Evolutionary conservation across 2,888 invertebrate species (phyloP), one percentile per base, ranked within the genome.

Genomic region (Euplagia quadripunctaria): DNA sequence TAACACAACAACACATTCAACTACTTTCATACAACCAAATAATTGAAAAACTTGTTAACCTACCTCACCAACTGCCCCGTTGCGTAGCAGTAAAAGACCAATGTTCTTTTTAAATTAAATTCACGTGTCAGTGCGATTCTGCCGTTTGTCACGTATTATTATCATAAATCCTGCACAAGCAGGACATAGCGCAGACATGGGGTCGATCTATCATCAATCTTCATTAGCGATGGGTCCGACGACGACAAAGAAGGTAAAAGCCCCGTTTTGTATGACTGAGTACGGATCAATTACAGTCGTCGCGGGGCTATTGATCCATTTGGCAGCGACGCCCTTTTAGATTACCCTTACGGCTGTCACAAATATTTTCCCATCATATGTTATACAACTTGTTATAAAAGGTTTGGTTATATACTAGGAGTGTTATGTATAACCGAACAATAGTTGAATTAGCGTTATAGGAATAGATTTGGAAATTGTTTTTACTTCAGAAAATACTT

Each of bases 131-230:
- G 61, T 61, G 20, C 12, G 4, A 31, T 14, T 0, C 14, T 12
- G 20, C 31, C 12, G 61, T 61, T 31, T 31, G 61, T 31, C 61
- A 61, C 61, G 31, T 61, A 14, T 31, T 61, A 46, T 46, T 46
- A 46, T 20, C 7, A 12, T 20, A 42, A 55, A 77, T 70, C 43
- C 73, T 68, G 67, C 66, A 55, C 49, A 63, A 64, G 65, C 70
- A 74, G 74, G 73, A 72, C 79, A 75, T 73, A 76, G 72, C 67
- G 64, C 20, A 73, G 55, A 76, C 76, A 64, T 64, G 42, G 41
- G 70, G 69, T 66, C 70, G 61, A 72, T 77, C 75, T 72, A 65
- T 75, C 76, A 85, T 83, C 73, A 81, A 83, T 83, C 85, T 83
- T 84, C 81, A 82, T 83, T 78, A 79, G 14, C 61, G 14, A 61